A percentile compares a stretch with the other conserved stretches of the same genome.
Conservation (phyloP, 2,888 invertebrate genomes). For the Epistrophe eligans region DNA sequence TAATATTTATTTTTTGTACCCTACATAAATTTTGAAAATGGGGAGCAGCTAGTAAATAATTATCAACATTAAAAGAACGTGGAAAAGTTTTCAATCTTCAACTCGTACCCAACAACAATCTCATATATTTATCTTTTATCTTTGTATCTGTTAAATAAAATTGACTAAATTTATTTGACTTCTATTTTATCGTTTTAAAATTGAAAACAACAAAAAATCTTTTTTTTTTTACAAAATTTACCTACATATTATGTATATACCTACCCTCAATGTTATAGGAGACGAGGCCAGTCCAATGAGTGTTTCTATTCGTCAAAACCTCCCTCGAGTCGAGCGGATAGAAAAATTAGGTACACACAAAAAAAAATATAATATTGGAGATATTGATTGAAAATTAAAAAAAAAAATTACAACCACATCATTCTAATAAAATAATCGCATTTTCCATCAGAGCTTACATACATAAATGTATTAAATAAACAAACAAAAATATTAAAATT, state of each 20-base stretch:
- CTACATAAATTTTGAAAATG: too few relatives aligned
- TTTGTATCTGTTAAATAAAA: background rate
- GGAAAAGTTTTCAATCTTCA: background rate
- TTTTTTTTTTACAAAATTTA: background rate
- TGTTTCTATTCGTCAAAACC: constrained; percentile 80
- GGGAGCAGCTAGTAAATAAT: too few relatives aligned
- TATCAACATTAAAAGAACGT: background rate
- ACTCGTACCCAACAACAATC: constrained; percentile 3
- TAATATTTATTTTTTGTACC: too few relatives aligned
- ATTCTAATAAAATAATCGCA: constrained; percentile 39
- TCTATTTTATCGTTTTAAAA: background rate
- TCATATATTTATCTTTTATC: background rate
- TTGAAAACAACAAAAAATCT: background rate
- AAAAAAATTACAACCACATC: constrained; percentile 35
- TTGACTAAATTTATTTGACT: background rate
- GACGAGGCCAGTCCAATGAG: constrained; percentile 52
- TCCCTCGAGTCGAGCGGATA: constrained; percentile 82
- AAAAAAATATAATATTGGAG: constrained; percentile 62
- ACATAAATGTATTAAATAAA: constrained; percentile 56
- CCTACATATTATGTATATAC: too few relatives aligned
- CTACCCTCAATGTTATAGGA: constrained; percentile 60
- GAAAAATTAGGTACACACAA: constrained; percentile 82
- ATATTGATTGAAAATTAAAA: constrained; percentile 58
- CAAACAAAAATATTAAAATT: constrained; percentile 36
- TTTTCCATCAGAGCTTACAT: constrained; percentile 65